Evolutionary conservation across 2,113 vertebrate genomes (phyloP).

Genomic region (Ceyx cyanopectus): DNA sequence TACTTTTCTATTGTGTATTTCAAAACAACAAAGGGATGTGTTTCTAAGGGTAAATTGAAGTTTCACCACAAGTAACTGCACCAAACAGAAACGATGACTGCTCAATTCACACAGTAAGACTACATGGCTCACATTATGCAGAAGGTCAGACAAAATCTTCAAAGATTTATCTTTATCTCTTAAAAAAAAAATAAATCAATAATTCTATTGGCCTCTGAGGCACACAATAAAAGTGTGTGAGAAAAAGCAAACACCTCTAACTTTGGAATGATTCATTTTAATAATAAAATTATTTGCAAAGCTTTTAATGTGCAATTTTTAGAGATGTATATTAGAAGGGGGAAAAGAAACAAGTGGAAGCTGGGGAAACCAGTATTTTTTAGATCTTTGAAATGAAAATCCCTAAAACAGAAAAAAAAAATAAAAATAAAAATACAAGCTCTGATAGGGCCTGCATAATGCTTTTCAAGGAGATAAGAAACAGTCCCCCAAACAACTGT

Average conservation of each 20-base stretch:
- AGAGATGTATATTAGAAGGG: background rate
- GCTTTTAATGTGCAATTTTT: background rate
- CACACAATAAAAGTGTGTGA: background rate
- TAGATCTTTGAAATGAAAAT: background rate
- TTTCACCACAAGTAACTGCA: background rate
- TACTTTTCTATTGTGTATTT: background rate
- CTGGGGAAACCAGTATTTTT: accelerated
- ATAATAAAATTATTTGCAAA: background rate
- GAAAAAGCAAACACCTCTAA: constrained; percentile 15
- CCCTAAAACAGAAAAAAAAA: background rate
- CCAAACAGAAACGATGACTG: background rate
- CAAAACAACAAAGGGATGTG: background rate
- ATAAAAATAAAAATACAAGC: too few species aligned
- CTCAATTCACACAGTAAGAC: background rate
- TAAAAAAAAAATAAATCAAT: background rate
- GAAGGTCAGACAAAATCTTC: constrained; percentile 42
- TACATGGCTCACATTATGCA: constrained; percentile 38
- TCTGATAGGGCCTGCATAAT: background rate
- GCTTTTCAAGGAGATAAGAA: background rate
- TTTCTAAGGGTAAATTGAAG: background rate
- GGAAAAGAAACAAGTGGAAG: background rate
- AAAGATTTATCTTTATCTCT: background rate
- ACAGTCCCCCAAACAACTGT: background rate
- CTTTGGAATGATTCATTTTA: background rate
- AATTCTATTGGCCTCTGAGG: background rate